Base-by-base conservation (phyloP, 1,140 invertebrate species). In the Zaprionus africanus region DNA sequence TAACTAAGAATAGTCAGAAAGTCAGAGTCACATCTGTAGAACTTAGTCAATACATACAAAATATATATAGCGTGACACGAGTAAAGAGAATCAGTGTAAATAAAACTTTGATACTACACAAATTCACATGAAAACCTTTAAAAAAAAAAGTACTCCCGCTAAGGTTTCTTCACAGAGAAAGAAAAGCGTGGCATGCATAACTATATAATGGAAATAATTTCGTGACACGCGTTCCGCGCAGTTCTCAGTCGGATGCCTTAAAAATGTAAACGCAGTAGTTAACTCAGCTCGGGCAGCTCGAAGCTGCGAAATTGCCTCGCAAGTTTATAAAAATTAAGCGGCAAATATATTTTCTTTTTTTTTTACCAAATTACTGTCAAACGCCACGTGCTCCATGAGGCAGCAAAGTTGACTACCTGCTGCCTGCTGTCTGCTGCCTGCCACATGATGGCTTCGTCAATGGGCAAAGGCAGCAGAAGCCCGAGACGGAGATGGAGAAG, bases 291-390 rank as follows among this genome's bases (percentile, higher is more conserved):
- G 53, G 43, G 41, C 31, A 57, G 31, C 56, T 36, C 38, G 19
- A 58, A 66, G 60, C 53, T 64, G 57, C 56, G 62, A 88, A 86
- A 88, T 88, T 84, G 83, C 70, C 74, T 78, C 15, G 51, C 67
- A 81, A 84, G 85, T 90, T 90, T 84, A 84, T 88, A 90, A 88
- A 88, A 90, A 90, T 88, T 81, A 88, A 88, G 85, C 85, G 57
- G 58, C 78, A 83, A 81, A 83, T 87, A 88, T 87, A 66, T 43
- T 43, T n/a, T n/a, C n/a, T n/a, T 46, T 17, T 46, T 17, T 43
- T 17, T n/a, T 78, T 63, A 64, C 59, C 67, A 79, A 85, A 85
- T 79, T 86, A 85, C 78, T 72, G 70, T 76, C 69, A 73, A 61
- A 69, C 63, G 77, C 81, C 82, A 63, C 51, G 63, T 51, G 56